These are phyloP conservation scores for Tetragnatha versicolor DNA, from an alignment of 1,140 invertebrate genomes.

Conservation along the genomic window DNA sequence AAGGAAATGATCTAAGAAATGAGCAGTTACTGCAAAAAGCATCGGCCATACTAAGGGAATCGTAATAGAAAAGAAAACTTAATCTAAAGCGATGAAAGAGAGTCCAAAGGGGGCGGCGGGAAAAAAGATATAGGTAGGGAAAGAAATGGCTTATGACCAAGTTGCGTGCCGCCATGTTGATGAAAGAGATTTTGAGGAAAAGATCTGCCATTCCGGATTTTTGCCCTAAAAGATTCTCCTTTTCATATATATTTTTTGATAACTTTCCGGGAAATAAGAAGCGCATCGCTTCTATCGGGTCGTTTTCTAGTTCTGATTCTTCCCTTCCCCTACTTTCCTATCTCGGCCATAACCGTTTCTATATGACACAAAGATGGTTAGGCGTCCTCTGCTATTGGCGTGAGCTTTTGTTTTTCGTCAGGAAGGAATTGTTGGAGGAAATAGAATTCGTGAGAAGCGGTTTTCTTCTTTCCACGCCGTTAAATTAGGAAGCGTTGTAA, in stretches of 20 bases:
- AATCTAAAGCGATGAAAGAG: conserved; percentile 50
- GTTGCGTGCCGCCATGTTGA: conserved; percentile 47
- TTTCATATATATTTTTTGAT: conserved; percentile 50
- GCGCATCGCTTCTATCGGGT: conserved; percentile 33
- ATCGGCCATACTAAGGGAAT: conserved; percentile 15
- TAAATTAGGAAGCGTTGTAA: no score
- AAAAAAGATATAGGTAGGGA: conserved; percentile 40
- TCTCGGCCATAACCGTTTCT: conserved; percentile 14
- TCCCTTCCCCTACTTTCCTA: background rate
- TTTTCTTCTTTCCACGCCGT: no score
- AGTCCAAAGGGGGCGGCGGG: background rate
- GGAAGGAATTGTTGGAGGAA: no score
- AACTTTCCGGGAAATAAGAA: conserved; percentile 30
- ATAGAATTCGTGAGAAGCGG: no score
- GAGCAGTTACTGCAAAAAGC: conserved; percentile 34
- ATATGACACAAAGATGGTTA: no score
- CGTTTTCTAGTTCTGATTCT: conserved; percentile 24
- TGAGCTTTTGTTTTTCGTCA: no score
- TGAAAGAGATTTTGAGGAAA: conserved; percentile 40
- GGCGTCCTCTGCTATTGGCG: no score
- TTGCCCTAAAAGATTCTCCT: background rate
- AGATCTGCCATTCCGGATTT: conserved; percentile 30
- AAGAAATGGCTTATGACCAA: conserved; percentile 46
- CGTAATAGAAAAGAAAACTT: conserved; percentile 47
- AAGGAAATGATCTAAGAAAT: conserved; percentile 48